phyloP scores from a whole-genome alignment of 2,888 invertebrate genomes.

The Glaucopsyche alexis region DNA sequence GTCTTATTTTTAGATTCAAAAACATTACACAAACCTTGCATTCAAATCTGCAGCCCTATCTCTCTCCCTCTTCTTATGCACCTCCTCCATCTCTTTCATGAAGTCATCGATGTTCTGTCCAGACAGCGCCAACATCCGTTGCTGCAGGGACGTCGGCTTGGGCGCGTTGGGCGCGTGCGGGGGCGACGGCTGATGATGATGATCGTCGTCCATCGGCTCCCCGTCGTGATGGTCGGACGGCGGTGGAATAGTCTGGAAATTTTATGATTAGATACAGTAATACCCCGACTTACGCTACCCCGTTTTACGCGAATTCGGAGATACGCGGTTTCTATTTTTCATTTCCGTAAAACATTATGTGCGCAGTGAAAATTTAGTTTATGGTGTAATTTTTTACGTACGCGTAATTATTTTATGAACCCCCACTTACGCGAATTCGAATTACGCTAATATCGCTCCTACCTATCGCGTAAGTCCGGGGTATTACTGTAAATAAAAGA shows the following conservation, averaged over 20 bases:
- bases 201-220: slow-evolving; percentile 55
- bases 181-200: slow-evolving; percentile 47
- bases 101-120: slow-evolving; percentile 96
- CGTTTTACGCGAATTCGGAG: no score
- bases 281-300: no score
- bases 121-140: slow-evolving; percentile 92
- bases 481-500: no score
- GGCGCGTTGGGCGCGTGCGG: slow-evolving; percentile 73
- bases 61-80: slow-evolving; percentile 87
- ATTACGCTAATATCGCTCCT: no score
- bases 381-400: no score
- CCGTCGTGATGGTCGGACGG: slow-evolving; percentile 52
- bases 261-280: background rate
- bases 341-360: no score
- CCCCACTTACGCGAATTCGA: no score
- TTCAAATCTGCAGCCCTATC: slow-evolving; percentile 82
- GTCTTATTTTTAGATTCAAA: no score
- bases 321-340: no score
- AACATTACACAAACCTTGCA: slow-evolving; percentile 57
- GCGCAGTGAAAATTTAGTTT: no score
- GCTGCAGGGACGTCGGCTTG: slow-evolving; percentile 90
- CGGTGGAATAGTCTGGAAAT: slow-evolving; percentile 18
- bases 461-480: no score
- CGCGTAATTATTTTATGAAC: no score
- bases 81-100: slow-evolving; percentile 95